phyloP scores from a whole-genome alignment of 1,140 invertebrate genomes.

The Musca vetustissima region DNA sequence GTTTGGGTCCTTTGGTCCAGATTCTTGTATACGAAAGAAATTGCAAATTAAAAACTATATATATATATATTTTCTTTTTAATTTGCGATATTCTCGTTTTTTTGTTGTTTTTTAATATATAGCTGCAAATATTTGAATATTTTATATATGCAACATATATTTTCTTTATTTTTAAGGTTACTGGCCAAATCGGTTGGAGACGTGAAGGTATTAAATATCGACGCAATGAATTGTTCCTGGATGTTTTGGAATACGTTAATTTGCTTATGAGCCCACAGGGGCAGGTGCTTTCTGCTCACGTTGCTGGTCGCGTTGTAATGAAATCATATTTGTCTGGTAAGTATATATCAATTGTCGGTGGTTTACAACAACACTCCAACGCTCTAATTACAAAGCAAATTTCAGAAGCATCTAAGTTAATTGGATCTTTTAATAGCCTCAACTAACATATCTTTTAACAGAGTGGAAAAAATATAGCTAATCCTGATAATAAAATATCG shows the following conservation, averaged over 20 bases:
- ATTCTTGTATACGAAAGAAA: no score
- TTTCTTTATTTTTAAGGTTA: constrained; percentile 62
- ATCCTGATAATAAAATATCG: no score
- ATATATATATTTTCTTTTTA: no score
- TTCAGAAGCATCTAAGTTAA: no score
- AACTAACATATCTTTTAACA: neutral
- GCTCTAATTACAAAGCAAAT: no score
- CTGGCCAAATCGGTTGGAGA: constrained; percentile 99
- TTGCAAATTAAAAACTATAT: no score
- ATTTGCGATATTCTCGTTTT: no score
- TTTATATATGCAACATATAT: neutral
- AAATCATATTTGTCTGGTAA: constrained; percentile 94
- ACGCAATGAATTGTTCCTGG: constrained; percentile 97
- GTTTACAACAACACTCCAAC: no score
- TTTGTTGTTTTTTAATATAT: no score
- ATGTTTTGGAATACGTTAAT: constrained; percentile 99
- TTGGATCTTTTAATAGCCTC: neutral
- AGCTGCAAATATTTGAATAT: no score
- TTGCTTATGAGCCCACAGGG: constrained; percentile 99
- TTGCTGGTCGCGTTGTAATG: constrained; percentile 99
- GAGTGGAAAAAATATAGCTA: neutral
- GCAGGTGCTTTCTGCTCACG: constrained; percentile 97
- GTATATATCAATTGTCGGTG: neutral
- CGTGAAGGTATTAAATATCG: constrained; percentile 99
- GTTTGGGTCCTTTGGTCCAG: no score